Evolutionary conservation across 2,888 invertebrate genomes (phyloP), one percentile per base, ranked within the genome.

Genomic region (Thera obeliscata): DNA sequence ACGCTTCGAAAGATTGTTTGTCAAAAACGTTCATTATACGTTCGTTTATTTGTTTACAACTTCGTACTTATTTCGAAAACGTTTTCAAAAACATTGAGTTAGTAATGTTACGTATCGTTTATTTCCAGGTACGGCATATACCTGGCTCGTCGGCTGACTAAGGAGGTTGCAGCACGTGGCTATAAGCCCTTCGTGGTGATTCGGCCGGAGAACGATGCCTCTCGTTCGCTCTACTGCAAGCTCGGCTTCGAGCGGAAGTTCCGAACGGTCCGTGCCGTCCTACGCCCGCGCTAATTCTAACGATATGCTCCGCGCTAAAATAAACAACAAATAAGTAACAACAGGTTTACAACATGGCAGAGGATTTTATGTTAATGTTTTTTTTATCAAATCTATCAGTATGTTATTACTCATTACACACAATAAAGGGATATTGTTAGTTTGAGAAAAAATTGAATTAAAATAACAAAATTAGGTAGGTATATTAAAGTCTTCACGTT

Each of bases 111-210:
- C 5, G 0, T 49, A 3, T 12, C 12, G 3, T 33, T 52, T 7
- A 33, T 52, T 52, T 33, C 0, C 52, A 52, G 52, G 52, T 96
- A 96, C 88, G 97, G 97, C 75, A 96, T 96, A 74, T 95, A 95
- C 81, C 93, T 97, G 76, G 97, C 97, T 66, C 95, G 95, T 80
- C 94, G 94, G 70, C 93, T 96, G 72, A 95, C 96, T 65, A 93
- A 94, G 79, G 94, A 95, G 77, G 96, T 96, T 57, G 95, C 95
- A 55, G 95, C 95, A 63, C 94, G 96, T 64, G 96, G 97, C 74
- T 97, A 97, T 90, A 95, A 95, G 81, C 97, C 97, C 67, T 97
- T 97, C 90, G 97, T 97, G 75, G 97, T 97, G 80, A 97, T 97
- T 91, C 90, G 93, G 79, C 97, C 97, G 71, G 97, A 97, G 89